phyloP scores from a whole-genome alignment of 2,888 invertebrate genomes.

The Escarpia spicata region DNA sequence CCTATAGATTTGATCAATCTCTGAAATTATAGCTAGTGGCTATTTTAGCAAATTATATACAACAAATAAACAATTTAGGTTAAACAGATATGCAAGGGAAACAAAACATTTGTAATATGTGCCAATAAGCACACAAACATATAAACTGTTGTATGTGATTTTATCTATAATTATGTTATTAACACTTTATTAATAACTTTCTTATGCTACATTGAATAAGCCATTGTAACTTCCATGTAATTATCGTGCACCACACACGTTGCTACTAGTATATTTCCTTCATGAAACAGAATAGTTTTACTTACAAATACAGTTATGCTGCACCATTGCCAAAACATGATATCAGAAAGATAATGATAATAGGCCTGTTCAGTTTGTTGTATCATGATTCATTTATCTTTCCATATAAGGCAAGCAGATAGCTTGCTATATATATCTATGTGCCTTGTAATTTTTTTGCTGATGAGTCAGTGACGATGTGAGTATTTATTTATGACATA shows the following conservation, averaged over 20 bases:
- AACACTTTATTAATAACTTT: slow-evolving; percentile 5
- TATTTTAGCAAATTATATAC: neutral
- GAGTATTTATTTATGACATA: neutral
- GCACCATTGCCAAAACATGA: neutral
- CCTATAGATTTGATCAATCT: neutral
- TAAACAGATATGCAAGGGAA: neutral
- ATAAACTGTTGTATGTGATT: neutral
- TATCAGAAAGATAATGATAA: neutral
- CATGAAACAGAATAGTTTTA: neutral
- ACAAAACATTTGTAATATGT: neutral
- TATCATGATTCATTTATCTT: neutral
- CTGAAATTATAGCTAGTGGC: neutral
- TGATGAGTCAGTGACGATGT: neutral
- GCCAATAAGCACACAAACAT: neutral
- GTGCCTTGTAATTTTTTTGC: neutral
- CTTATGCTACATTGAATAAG: neutral
- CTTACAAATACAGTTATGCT: neutral
- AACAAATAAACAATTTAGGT: neutral
- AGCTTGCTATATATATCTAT: neutral
- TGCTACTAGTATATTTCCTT: neutral
- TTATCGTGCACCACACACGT: neutral
- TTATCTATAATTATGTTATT: neutral
- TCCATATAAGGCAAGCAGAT: neutral
- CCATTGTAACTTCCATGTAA: neutral
- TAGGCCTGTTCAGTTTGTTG: neutral